phyloP scores from a whole-genome alignment of 1,140 invertebrate genomes.

The Lucilia sericata region DNA sequence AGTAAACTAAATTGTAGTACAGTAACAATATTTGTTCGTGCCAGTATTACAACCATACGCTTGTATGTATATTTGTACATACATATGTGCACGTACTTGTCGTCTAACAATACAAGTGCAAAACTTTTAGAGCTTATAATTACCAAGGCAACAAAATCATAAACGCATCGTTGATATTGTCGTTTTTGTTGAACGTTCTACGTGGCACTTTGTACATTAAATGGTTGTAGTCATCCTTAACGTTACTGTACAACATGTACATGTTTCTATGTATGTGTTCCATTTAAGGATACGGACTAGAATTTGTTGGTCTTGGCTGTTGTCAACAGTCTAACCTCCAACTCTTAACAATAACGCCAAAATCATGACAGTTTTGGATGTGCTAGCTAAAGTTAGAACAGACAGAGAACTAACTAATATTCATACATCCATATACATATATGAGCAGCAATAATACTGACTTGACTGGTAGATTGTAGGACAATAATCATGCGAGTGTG shows the following conservation, averaged over 20 bases:
- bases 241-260: not conserved
- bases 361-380: not conserved
- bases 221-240: slow-evolving; percentile 22
- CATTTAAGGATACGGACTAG: not conserved
- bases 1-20: slow-evolving; percentile 9
- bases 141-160: slow-evolving; percentile 39
- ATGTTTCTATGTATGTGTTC: not conserved
- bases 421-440: not conserved
- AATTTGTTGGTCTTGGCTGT: not conserved
- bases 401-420: not conserved
- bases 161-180: slow-evolving; percentile 30
- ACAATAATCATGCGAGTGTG: slow-evolving; percentile 15
- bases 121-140: slow-evolving; percentile 21
- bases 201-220: slow-evolving; percentile 22
- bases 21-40: not conserved
- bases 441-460: not conserved
- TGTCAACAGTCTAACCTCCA: slow-evolving; percentile 19
- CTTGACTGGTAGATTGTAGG: not conserved
- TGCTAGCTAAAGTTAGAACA: not conserved
- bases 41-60: not conserved
- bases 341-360: slow-evolving; percentile 12
- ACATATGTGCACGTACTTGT: no score
- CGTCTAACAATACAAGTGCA: not conserved
- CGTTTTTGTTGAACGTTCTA: slow-evolving; percentile 4
- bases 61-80: not conserved